A percentile compares a stretch with the other conserved stretches of the same genome.
Evolutionary conservation across 92 coral and sea anemone species (phyloP).

Genomic region (Zoanthus gigantus): DNA sequence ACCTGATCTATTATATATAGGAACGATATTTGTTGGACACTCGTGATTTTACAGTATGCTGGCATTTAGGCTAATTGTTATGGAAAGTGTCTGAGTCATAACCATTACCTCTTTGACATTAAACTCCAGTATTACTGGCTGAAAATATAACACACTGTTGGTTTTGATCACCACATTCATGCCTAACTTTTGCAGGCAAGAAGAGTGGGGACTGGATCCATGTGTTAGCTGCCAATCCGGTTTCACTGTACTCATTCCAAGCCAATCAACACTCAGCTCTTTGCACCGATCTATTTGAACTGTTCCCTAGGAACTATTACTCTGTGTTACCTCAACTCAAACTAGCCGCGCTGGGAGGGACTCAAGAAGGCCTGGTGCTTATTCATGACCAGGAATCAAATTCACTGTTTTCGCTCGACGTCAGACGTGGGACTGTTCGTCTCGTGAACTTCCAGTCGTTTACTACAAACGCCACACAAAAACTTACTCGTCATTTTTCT

Average conservation of each 20-base stretch:
- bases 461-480: constrained; percentile 76
- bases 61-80: too few relatives aligned
- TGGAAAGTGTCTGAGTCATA: too few relatives aligned
- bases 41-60: too few relatives aligned
- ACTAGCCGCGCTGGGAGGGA: constrained; percentile 88
- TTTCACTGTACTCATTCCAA: constrained; percentile 87
- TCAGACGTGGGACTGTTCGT: constrained; percentile 66
- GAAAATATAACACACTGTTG: too few relatives aligned
- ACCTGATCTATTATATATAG: too few relatives aligned
- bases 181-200: constrained; percentile 61
- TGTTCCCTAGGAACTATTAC: constrained; percentile 79
- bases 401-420: constrained; percentile 73
- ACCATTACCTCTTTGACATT: too few relatives aligned
- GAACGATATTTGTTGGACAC: too few relatives aligned
- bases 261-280: constrained; percentile 83
- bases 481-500: constrained; percentile 91
- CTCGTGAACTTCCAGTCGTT: constrained; percentile 77
- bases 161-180: too few relatives aligned
- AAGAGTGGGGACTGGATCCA: constrained; percentile 95
- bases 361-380: constrained; percentile 81
- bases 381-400: constrained; percentile 87
- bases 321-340: constrained; percentile 78
- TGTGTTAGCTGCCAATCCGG: constrained; percentile 84
- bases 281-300: constrained; percentile 75
- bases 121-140: too few relatives aligned